These are phyloP conservation scores for Pempheris klunzingeri DNA, from an alignment of 2,797 vertebrate genomes.

Conservation along the genomic window DNA sequence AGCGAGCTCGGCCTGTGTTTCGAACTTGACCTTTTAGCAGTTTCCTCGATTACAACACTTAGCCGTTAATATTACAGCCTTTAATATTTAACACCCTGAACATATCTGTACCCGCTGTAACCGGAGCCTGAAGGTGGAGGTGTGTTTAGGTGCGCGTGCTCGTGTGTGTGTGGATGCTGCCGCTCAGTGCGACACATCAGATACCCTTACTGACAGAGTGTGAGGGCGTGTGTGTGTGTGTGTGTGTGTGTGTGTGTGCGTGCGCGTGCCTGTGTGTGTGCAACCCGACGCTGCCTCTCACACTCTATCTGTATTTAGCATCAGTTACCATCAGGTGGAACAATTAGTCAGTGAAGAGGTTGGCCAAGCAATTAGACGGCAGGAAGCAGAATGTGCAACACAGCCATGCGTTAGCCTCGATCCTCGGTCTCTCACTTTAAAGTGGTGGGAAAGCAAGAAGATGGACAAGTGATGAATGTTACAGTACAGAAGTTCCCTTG, in stretches of 20 bases:
- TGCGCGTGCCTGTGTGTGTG: slow-evolving; percentile 32
- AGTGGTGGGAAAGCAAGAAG: neutral
- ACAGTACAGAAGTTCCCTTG: no score
- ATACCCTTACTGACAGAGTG: slow-evolving; percentile 77
- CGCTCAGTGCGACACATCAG: slow-evolving; percentile 60
- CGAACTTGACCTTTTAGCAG: slow-evolving; percentile 72
- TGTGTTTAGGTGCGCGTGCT: slow-evolving; percentile 43
- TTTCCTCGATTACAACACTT: slow-evolving; percentile 70
- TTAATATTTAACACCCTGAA: slow-evolving; percentile 78
- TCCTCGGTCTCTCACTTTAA: slow-evolving; percentile 26
- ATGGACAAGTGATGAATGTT: neutral
- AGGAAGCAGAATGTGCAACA: slow-evolving; percentile 48
- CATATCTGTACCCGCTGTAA: slow-evolving; percentile 68
- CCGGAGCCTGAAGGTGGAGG: slow-evolving; percentile 56
- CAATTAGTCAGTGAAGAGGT: slow-evolving; percentile 69
- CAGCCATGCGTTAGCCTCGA: neutral
- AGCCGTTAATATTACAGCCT: slow-evolving; percentile 72
- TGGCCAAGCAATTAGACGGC: slow-evolving; percentile 62
- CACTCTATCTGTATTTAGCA: slow-evolving; percentile 77
- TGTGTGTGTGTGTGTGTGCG: slow-evolving; percentile 26
- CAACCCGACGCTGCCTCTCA: slow-evolving; percentile 68
- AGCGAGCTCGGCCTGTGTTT: slow-evolving; percentile 32
- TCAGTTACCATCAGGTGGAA: slow-evolving; percentile 70
- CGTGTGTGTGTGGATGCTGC: slow-evolving; percentile 27
- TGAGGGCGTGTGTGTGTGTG: slow-evolving; percentile 27